These are phyloP conservation scores for Hassar affinis DNA, from an alignment of 2,113 vertebrate species.

Conservation along the genomic window DNA sequence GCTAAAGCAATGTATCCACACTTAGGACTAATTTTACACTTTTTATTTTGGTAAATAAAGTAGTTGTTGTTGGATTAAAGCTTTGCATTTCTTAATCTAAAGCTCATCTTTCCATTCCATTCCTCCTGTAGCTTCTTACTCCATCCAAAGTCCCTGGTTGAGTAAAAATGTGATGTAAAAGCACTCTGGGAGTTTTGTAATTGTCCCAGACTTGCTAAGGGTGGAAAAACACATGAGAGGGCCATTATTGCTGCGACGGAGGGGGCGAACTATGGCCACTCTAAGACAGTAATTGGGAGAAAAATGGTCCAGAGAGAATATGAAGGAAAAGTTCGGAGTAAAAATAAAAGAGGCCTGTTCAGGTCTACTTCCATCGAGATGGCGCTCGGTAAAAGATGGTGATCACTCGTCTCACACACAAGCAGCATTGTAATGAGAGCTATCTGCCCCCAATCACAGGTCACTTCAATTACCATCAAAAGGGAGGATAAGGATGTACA, in stretches of 20 bases:
- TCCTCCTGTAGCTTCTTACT: background rate
- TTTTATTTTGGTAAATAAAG: too few relatives aligned
- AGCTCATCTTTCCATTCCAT: background rate
- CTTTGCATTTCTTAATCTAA: background rate
- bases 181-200: slow-evolving; percentile 21
- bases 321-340: slow-evolving; percentile 22
- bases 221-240: slow-evolving; percentile 32
- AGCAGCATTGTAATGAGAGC: background rate
- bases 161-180: slow-evolving; percentile 4
- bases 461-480: slow-evolving; percentile 48
- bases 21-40: too few relatives aligned
- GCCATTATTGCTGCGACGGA: slow-evolving; percentile 22
- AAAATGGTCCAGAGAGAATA: slow-evolving; percentile 35
- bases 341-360: background rate
- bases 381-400: background rate
- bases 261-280: slow-evolving; percentile 34
- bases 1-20: too few relatives aligned
- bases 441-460: slow-evolving; percentile 30
- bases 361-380: background rate
- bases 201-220: slow-evolving; percentile 23
- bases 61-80: too few relatives aligned
- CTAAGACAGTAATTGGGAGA: slow-evolving; percentile 37
- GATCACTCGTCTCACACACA: background rate
- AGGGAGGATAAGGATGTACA: background rate
- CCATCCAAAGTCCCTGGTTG: background rate